Evolutionary conservation across 2,888 invertebrate genomes (phyloP), one percentile per base, ranked within the genome.

Genomic region (Maniola hyperantus): DNA sequence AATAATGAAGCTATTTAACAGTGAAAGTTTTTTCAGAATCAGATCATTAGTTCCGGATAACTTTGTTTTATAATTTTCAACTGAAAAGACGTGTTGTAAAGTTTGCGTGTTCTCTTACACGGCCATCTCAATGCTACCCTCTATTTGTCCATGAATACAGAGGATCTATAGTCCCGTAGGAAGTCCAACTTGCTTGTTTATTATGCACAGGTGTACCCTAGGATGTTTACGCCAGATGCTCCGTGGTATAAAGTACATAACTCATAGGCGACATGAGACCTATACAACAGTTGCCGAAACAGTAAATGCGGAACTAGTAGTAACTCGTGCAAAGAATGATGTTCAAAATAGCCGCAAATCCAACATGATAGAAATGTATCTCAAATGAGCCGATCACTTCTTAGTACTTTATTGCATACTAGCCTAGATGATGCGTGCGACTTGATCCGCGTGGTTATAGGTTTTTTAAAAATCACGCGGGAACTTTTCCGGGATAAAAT

Each of bases 121-220:
- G 15, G 20, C 48, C 0, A 34, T 36, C 50, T 34, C 50, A 50
- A 60, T 34, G 13, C 13, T 15, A 48, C 59, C 7, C 44, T 46
- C 44, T 50, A 50, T 60, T 60, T 60, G 60, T 50, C 18, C 60
- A 50, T 46, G 48, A 48, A 60, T 33, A 33, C 46, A 46, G 26
- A 60, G 50, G 50, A 60, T 60, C 60, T 36, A 60, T 60, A 50
- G 60, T 60, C 50, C 60, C 60, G 18, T 13, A 60, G 60, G 60
- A 60, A 60, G 50, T 34, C 18, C 13, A 60, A 60, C 48, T 60
- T 48, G 60, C 36, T 50, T 60, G 36, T 60, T 60, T 60, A 60
- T 60, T 60, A 60, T 60, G 48, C 60, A 60, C 60, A 46, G 50
- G 60, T 60, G 60, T 60, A 60, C 48, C 60, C 34, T 60, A 60